These are phyloP conservation scores for Acinonyx jubatus DNA, from an alignment of 2,113 vertebrate species.

Conservation along the genomic window DNA sequence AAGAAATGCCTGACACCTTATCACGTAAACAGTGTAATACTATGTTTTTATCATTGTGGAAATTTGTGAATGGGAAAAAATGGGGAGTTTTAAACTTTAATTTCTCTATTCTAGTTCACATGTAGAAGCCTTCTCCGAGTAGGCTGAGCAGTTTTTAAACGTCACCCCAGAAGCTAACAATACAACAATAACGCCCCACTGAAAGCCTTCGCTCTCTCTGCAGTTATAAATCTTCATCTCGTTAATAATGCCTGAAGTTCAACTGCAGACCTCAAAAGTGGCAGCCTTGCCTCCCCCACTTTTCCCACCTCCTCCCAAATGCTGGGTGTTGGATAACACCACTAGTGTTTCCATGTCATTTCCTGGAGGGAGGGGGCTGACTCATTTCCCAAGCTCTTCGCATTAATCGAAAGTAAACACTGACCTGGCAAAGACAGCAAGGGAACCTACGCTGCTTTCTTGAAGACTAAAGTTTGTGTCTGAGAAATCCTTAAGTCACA, in stretches of 20 bases:
- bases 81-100: constrained; percentile 8
- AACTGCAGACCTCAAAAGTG: constrained; percentile 71
- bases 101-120: not conserved
- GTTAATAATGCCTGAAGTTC: constrained; percentile 82
- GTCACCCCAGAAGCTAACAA: constrained; percentile 75
- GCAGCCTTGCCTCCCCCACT: constrained; percentile 49
- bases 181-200: constrained; percentile 67
- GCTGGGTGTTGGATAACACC: constrained; percentile 66
- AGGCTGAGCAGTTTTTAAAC: constrained; percentile 19
- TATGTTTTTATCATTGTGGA: constrained; percentile 64
- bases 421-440: not conserved
- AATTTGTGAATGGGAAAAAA: not conserved
- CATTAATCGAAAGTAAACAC: constrained; percentile 16
- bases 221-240: constrained; percentile 82
- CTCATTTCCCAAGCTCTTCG: constrained; percentile 36
- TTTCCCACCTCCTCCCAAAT: constrained; percentile 60
- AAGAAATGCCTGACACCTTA: constrained; percentile 52
- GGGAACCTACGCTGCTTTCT: not conserved
- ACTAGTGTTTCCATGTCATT: constrained; percentile 63
- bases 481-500: constrained; percentile 53
- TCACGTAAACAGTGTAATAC: constrained; percentile 41
- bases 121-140: not conserved
- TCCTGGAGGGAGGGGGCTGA: constrained; percentile 56
- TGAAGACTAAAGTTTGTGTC: constrained; percentile 32
- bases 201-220: constrained; percentile 76